Evolutionary conservation across 2,888 invertebrate genomes (phyloP).

Genomic region (Eupithecia vulgata): DNA sequence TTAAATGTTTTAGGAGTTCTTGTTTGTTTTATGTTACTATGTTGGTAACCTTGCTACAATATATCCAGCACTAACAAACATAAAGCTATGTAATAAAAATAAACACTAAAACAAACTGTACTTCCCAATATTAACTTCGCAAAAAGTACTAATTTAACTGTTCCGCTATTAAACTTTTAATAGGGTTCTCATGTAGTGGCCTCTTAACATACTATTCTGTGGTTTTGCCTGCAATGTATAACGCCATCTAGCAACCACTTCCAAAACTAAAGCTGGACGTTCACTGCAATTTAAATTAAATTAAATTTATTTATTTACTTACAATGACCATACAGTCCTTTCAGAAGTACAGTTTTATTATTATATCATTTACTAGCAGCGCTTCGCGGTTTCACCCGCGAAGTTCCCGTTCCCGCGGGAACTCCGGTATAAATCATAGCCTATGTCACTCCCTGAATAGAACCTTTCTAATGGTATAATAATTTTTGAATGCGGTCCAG

Average conservation of each 20-base stretch:
- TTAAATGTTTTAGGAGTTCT: background rate
- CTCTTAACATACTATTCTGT: conserved; percentile 28
- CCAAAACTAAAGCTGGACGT: conserved; percentile 46
- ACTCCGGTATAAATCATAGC: no score
- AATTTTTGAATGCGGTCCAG: no score
- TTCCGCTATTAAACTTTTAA: conserved; percentile 45
- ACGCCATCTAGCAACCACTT: conserved; percentile 40
- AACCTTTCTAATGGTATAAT: no score
- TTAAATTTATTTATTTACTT: no score
- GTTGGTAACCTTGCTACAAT: no score
- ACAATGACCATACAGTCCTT: no score
- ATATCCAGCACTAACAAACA: background rate
- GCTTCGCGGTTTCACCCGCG: no score
- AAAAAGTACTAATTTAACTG: background rate
- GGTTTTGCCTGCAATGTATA: conserved; percentile 47
- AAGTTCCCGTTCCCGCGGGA: no score
- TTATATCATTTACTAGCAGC: no score
- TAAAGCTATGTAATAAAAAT: no score
- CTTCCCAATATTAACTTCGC: background rate
- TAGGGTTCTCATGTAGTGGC: conserved; percentile 45
- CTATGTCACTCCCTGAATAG: no score
- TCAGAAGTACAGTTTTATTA: no score
- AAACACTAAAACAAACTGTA: background rate
- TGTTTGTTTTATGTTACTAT: background rate
- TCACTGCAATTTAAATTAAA: conserved; percentile 44